Conservation (phyloP, 1,140 invertebrate genomes). For the Neoseiulus cucumeris region DNA sequence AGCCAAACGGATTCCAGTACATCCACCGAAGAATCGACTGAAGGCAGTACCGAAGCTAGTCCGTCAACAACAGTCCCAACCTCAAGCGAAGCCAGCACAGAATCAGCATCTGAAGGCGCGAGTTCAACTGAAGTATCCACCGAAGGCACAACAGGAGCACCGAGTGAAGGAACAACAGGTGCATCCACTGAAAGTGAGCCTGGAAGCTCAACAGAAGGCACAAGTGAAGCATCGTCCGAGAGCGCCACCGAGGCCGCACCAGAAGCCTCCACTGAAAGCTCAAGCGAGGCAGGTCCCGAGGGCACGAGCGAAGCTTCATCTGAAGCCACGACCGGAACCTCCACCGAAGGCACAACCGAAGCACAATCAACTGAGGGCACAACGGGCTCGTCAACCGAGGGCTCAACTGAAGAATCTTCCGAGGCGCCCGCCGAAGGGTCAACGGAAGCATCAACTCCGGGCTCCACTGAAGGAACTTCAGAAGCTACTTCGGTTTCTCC, state of each 20-base stretch:
- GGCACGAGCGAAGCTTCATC: not conserved
- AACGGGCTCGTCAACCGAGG: not conserved
- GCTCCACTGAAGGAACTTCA: not conserved
- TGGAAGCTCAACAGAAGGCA: not conserved
- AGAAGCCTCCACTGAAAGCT: not conserved
- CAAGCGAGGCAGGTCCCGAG: not conserved
- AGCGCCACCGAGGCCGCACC: not conserved
- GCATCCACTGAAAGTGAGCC: not conserved
- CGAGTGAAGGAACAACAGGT: constrained; percentile 11
- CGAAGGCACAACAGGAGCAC: not conserved
- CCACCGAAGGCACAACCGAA: constrained; percentile 10
- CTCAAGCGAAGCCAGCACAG: not conserved
- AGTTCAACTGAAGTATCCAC: constrained; percentile 9
- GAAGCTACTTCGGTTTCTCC: not conserved
- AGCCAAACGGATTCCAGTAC: not conserved
- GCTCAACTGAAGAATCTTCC: not conserved
- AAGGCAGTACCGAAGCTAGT: not conserved
- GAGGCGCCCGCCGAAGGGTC: not conserved
- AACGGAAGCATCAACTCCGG: not conserved
- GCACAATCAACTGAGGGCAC: not conserved
- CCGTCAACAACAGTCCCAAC: not conserved
- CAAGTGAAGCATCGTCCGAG: not conserved
- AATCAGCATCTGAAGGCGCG: not conserved
- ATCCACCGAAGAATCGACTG: not conserved
- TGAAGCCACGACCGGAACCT: not conserved